Evolutionary conservation across 2,797 vertebrate genomes (phyloP).

Genomic region (Microctenopoma steveboyesi): DNA sequence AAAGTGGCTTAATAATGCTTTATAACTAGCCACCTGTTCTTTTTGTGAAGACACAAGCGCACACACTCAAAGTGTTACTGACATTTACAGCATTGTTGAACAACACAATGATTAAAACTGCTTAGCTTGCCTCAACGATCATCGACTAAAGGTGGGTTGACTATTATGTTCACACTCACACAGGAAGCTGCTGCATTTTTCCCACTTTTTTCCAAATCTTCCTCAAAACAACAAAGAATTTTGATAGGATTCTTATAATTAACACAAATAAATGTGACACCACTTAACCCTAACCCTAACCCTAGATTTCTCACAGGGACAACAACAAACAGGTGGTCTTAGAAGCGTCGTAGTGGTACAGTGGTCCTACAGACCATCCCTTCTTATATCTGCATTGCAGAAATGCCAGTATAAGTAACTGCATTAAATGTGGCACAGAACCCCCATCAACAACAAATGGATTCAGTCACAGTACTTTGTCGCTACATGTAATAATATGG

Average conservation of each 20-base stretch:
- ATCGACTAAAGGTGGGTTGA: background rate
- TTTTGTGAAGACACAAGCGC: background rate
- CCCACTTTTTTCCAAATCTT: background rate
- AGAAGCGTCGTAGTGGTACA: too few relatives aligned
- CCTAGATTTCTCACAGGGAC: too few relatives aligned
- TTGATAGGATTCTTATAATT: background rate
- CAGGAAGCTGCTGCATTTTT: background rate
- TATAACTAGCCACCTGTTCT: conserved; percentile 27
- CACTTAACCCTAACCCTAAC: too few relatives aligned
- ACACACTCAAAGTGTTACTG: background rate
- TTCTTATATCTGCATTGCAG: too few relatives aligned
- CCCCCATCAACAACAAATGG: too few relatives aligned
- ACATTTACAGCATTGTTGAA: background rate
- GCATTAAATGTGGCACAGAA: too few relatives aligned
- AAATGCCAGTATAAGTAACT: too few relatives aligned
- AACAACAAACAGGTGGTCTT: too few relatives aligned
- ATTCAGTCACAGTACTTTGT: too few relatives aligned
- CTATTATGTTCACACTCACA: background rate
- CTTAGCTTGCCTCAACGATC: background rate
- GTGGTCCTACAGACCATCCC: too few relatives aligned
- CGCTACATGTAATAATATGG: background rate
- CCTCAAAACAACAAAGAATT: background rate
- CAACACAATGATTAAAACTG: background rate
- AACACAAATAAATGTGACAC: background rate
- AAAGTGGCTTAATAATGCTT: conserved; percentile 44